A percentile compares a stretch with the other conserved stretches of the same genome.
phyloP scores from a whole-genome alignment of 2,888 invertebrate genomes.

The Thecocarcelia acutangulata region DNA sequence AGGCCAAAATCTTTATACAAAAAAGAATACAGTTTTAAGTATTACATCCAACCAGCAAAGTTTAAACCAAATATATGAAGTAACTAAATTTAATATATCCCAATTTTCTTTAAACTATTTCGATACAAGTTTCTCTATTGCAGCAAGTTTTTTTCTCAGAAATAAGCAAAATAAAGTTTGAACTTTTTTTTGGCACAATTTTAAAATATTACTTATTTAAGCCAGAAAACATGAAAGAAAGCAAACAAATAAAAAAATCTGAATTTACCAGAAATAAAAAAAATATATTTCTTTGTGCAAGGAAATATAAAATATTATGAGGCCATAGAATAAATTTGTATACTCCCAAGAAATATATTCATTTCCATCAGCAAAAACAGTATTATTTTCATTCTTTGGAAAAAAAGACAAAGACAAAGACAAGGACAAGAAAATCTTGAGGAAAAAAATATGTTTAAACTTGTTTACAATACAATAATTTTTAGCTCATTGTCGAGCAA shows the following conservation, averaged over 20 bases:
- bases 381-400: neutral
- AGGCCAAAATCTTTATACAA: too few relatives aligned
- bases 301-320: slow-evolving; percentile 47
- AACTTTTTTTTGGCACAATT: slow-evolving; percentile 46
- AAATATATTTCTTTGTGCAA: neutral
- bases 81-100: too few relatives aligned
- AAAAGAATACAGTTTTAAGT: too few relatives aligned
- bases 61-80: too few relatives aligned
- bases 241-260: neutral
- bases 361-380: neutral
- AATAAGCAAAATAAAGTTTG: slow-evolving; percentile 11
- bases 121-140: too few relatives aligned
- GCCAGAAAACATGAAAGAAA: neutral
- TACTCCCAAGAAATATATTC: slow-evolving; percentile 3
- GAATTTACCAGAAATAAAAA: neutral
- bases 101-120: too few relatives aligned
- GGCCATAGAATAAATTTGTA: slow-evolving; percentile 9
- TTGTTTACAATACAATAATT: neutral
- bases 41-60: too few relatives aligned
- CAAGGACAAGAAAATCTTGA: neutral
- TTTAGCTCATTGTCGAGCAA: neutral
- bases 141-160: neutral
- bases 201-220: neutral
- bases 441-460: neutral
- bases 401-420: neutral